A percentile compares a stretch with the other conserved stretches of the same genome.
These are phyloP conservation scores for Buteo buteo DNA, from an alignment of 2,113 vertebrate genomes.

Conservation along the genomic window DNA sequence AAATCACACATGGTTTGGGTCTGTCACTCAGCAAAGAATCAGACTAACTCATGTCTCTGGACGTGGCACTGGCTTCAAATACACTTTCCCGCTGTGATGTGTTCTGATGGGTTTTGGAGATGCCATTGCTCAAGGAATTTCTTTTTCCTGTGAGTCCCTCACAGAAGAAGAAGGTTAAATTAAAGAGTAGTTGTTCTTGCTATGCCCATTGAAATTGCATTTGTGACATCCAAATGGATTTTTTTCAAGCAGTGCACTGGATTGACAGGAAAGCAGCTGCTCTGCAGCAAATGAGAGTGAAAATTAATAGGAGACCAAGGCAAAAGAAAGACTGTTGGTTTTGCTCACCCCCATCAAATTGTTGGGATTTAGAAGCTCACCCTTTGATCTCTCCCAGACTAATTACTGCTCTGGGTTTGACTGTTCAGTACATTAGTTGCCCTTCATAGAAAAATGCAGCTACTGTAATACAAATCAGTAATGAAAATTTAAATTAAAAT, in stretches of 20 bases:
- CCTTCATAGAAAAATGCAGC: conserved; percentile 67
- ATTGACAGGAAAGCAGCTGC: conserved; percentile 65
- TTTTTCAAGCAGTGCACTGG: conserved; percentile 55
- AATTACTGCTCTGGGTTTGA: conserved; percentile 72
- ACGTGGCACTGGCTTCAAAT: background rate
- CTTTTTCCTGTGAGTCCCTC: conserved; percentile 37
- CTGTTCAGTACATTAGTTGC: conserved; percentile 59
- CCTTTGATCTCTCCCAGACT: conserved; percentile 72
- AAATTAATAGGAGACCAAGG: conserved; percentile 70
- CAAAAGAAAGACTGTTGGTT: conserved; percentile 66
- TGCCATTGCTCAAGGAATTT: conserved; percentile 22
- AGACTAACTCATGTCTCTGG: background rate
- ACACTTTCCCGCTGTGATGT: background rate
- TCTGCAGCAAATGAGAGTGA: conserved; percentile 49
- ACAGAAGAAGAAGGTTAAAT: conserved; percentile 1
- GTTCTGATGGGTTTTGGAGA: background rate
- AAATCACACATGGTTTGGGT: background rate
- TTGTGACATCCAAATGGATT: conserved; percentile 65
- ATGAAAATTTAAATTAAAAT: conserved; percentile 71
- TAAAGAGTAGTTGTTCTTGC: conserved; percentile 45
- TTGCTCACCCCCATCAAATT: conserved; percentile 67
- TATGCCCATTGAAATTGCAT: conserved; percentile 67
- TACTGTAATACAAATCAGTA: conserved; percentile 52
- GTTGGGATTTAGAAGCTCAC: conserved; percentile 68
- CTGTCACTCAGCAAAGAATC: background rate